Base-by-base conservation (phyloP, 2,797 vertebrate genomes). In the Brachymystax lenok region DNA sequence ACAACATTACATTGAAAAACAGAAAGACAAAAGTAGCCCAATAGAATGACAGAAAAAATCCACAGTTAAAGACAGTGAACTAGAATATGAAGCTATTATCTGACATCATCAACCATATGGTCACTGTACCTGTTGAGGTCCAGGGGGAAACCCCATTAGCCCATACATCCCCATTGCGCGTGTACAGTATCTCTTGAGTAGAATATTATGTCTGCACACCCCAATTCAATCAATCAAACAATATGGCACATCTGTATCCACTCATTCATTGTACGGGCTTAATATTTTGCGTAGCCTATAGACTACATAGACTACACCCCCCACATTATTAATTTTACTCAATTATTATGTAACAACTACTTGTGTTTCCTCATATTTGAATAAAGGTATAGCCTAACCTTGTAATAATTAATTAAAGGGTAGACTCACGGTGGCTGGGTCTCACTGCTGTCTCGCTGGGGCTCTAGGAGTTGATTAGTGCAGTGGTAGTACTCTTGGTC, bases 371-470 rank as follows among this genome's bases (percentile, higher is more conserved):
- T 21, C 10, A 61, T 61, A 61, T 61, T 61, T 61, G 0, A 24
- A 61, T 13, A 61, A 61, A 61, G 17, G 16, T 46, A 46, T 12
- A 13, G 40, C 40, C 40, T 13, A 46, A 46, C 40, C 10, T 3
- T 46, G 40, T 46, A 10, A 46, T 46, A 13, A 46, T 13, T 46
- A 33, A 56, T 50, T 27, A n/a, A 69, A 79, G 24, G 70, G 51
- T 33, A 73, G 77, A 92, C 94, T 95, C 86, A 95, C 94, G 90
- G 82, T 30, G 75, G 70, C 51, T n/a, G 74, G 35, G 66, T 70
- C 73, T 93, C 88, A 19, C 89, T 84, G 82, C 83, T 86, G 83
- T 61, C n/a, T 61, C 86, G 71, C 72, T 88, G 88, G 5, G 87
- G 19, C 73, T 91, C 88, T 83, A 84, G 72, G 81, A 80, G 82